Conservation (phyloP, 2,113 vertebrate species). For the Lagopus leucura region DNA sequence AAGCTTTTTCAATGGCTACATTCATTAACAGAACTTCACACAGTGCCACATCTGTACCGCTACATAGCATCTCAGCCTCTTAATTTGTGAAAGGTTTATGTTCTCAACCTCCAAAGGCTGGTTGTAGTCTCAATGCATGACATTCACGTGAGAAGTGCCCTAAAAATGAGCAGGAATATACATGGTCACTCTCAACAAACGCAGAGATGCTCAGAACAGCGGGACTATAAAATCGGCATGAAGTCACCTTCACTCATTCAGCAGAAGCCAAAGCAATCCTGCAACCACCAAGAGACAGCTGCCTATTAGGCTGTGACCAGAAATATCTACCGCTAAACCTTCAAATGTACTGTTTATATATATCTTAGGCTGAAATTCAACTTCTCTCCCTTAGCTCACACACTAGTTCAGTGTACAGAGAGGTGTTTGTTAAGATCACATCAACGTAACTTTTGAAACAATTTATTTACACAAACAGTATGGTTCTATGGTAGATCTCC, state of each 20-base stretch:
- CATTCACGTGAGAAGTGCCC: not conserved
- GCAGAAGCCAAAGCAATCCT: slow-evolving; percentile 2
- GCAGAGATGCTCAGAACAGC: not conserved
- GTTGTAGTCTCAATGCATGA: not conserved
- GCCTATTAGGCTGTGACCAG: slow-evolving; percentile 4
- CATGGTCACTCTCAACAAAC: not conserved
- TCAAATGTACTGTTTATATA: slow-evolving; percentile 33
- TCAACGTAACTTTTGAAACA: not conserved
- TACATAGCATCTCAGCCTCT: not conserved
- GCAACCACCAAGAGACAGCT: slow-evolving; percentile 28
- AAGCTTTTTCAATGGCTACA: not conserved
- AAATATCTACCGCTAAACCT: slow-evolving; percentile 49
- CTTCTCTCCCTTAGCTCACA: not conserved
- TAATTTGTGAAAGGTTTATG: not conserved
- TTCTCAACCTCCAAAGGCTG: not conserved
- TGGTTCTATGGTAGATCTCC: not conserved
- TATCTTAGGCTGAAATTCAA: slow-evolving; percentile 43
- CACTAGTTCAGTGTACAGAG: not conserved
- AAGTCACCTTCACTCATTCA: not conserved
- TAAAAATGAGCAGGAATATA: not conserved
- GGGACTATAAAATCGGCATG: not conserved
- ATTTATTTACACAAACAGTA: not conserved
- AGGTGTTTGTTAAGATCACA: slow-evolving; percentile 6
- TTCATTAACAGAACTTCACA: not conserved
- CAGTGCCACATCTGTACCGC: not conserved